Percentiles rank a stretch among this genome's conserved stretches.
These are phyloP conservation scores for Oceanites oceanicus DNA, from an alignment of 2,113 vertebrate species.

Conservation along the genomic window DNA sequence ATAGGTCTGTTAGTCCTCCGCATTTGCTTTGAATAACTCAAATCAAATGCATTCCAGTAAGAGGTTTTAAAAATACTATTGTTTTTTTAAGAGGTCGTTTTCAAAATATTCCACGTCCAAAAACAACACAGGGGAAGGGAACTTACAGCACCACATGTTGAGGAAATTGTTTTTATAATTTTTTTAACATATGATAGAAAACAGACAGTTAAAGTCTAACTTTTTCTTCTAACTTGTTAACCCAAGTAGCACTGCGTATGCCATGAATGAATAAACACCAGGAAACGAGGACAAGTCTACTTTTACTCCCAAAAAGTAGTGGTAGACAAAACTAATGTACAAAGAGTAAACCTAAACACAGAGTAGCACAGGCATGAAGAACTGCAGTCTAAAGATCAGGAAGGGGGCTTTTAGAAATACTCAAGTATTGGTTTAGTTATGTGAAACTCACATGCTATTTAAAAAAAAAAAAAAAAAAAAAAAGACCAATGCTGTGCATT, in stretches of 20 bases:
- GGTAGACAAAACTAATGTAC: neutral
- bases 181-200: neutral
- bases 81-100: neutral
- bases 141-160: neutral
- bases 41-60: neutral
- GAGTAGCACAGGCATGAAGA: neutral
- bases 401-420: neutral
- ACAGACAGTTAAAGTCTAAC: neutral
- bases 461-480: too few species aligned
- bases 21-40: neutral
- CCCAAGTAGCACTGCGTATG: neutral
- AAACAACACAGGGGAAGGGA: neutral
- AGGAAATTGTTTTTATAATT: neutral
- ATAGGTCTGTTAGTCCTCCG: neutral
- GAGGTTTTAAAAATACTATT: slow-evolving; percentile 37
- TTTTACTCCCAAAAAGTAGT: neutral
- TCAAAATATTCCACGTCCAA: slow-evolving; percentile 30
- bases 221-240: neutral
- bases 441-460: neutral
- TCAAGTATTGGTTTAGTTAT: neutral
- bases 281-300: neutral
- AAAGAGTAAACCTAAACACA: neutral
- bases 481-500: neutral
- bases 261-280: neutral
- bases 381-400: neutral